Base-by-base conservation (phyloP, 2,797 vertebrate species). In the Glyptemys insculpta region DNA sequence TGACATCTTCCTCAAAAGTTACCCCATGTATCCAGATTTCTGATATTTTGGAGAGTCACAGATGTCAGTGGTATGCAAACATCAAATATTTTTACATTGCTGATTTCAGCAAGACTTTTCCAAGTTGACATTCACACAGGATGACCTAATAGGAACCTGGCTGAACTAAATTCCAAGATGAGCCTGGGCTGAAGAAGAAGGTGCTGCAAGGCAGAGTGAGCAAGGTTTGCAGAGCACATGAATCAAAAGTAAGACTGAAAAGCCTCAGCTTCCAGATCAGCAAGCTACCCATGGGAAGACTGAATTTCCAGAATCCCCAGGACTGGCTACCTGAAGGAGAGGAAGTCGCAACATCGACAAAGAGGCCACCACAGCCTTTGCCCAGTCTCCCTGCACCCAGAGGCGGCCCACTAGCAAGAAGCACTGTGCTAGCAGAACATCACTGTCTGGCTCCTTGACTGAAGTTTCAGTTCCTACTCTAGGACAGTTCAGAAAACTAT, bases 1-100 rank as follows among this genome's bases (percentile, higher is more conserved):
- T 85, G 29, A 76, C 19, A 95, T 68, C 50, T 83, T 85, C 18
- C 44, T 34, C 62, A 37, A 78, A 87, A 76, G 90, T 27, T 37
- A 87, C 79, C 83, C 53, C 49, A 91, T 27, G 83, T 90, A 88
- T 91, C 90, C 81, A 92, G 94, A 91, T 94, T 59, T 53, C 86
- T 96, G 87, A 94, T 49, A 92, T 92, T 83, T 31, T 79, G 89
- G 79, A 94, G 90, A 89, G 78, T 12, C 80, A 91, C 88, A 82
- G 92, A 76, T 82, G 91, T 50, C 12, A 47, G 0, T 52, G 54
- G 91, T 91, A 80, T 29, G 83, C 25, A 96, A 94, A 86, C 41
- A 27, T 56, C 62, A 93, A 79, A 81, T 88, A 19, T 16, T 85
- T 87, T 95, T 94, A 86, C 95, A 94, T 88, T 93, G 87, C 50